Base-by-base conservation (phyloP, 2,888 invertebrate species). In the Drosophila diplacantha region DNA sequence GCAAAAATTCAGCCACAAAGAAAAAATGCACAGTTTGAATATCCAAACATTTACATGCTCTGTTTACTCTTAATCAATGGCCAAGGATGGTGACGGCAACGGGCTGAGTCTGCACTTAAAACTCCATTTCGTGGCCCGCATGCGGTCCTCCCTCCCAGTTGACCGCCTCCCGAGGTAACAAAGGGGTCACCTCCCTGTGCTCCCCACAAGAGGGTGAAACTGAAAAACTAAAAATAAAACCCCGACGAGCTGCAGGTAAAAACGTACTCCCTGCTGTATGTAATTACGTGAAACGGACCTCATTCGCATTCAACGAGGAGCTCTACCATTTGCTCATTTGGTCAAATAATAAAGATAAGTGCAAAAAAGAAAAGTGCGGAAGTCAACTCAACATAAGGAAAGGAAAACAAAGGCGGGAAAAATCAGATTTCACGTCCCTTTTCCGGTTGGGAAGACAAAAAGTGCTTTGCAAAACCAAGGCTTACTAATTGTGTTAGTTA, bases 41-140 rank as follows among this genome's bases (percentile, higher is more conserved):
- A 77, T 77, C 77, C 81, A 83, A 83, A 77, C 81, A 77, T 77
- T 82, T 77, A 77, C 69, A 83, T 83, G 77, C 81, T 77, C 81
- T 77, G 77, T 83, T 77, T 77, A 77, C 81, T 78, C 72, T 81
- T 81, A 77, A 77, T 77, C 77, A 80, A 81, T 77, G 74, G 83
- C 80, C 77, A 82, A 79, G 77, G 61, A 63, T 55, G 61, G 75
- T 64, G 61, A 63, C 50, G 59, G 56, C 60, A 61, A 50, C 57
- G 43, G 49, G 73, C 74, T 56, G 53, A 61, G 59, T 60, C 59
- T 57, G 54, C 61, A 72, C 54, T 59, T 59, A 61, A 66, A 64
- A 62, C 50, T 55, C 61, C 65, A 66, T 72, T 63, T 54, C 55
- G 51, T 32, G 46, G 57, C 79, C 79, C 73, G 55, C 67, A 76